Conservation (phyloP, 2,113 vertebrate genomes). For the Gopherus evgoodei region DNA sequence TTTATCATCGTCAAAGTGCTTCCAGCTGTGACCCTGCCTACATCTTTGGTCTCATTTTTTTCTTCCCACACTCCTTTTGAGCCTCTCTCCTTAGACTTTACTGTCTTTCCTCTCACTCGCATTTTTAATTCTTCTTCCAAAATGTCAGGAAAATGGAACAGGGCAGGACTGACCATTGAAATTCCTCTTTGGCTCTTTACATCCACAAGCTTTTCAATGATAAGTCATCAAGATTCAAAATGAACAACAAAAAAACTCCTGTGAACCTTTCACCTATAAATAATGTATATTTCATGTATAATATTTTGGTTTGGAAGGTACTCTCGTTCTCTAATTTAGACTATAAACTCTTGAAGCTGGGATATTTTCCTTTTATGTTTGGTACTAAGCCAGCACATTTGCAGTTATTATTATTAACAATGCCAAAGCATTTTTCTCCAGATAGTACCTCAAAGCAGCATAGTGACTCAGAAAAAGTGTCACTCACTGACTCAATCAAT, state of each 20-base stretch:
- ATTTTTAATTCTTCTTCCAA: neutral
- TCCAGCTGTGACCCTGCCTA: neutral
- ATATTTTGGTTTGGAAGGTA: neutral
- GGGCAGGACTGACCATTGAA: neutral
- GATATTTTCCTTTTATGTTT: neutral
- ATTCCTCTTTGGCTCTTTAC: neutral
- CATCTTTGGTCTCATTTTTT: neutral
- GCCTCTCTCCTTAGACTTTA: neutral
- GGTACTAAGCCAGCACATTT: neutral
- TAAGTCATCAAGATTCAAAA: neutral
- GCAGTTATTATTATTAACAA: neutral
- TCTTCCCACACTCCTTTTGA: neutral
- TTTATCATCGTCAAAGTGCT: neutral
- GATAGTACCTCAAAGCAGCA: neutral
- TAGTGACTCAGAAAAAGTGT: neutral
- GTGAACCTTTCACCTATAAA: neutral
- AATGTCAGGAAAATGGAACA: neutral
- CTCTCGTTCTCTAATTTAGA: neutral
- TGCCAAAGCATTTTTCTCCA: neutral
- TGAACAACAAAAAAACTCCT: neutral
- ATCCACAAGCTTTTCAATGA: neutral
- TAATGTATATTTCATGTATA: neutral
- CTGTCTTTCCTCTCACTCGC: neutral
- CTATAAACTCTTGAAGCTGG: neutral
- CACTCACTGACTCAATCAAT: neutral